phyloP scores from a whole-genome alignment of 2,888 invertebrate species.

The Cephus pulcher region DNA sequence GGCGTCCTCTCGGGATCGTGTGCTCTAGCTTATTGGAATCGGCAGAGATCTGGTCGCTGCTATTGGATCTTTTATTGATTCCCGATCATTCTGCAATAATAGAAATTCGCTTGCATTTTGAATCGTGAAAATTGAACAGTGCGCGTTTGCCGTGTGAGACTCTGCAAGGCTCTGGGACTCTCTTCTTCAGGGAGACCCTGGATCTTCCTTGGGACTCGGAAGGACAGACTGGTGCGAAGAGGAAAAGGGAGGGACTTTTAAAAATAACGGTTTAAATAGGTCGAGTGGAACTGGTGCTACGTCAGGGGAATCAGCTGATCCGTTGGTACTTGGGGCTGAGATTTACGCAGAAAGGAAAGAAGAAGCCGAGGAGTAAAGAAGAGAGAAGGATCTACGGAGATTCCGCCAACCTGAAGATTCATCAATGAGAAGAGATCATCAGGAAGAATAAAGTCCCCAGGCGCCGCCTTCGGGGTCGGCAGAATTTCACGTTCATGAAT shows the following conservation, averaged over 20 bases:
- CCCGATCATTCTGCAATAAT: background rate
- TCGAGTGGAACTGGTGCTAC: background rate
- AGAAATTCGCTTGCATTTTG: background rate
- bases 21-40: background rate
- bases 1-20: background rate
- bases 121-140: background rate
- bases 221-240: background rate
- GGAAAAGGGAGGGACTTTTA: background rate
- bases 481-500: conserved; percentile 75
- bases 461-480: conserved; percentile 70
- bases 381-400: background rate
- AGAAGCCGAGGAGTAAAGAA: background rate
- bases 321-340: background rate
- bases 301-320: background rate
- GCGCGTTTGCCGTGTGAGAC: background rate
- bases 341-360: background rate
- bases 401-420: background rate
- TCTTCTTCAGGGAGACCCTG: background rate
- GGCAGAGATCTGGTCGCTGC: background rate
- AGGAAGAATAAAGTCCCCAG: conserved; percentile 53
- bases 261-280: background rate
- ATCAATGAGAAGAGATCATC: background rate
- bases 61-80: background rate
- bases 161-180: background rate
- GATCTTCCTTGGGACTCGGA: background rate